phyloP scores from a whole-genome alignment of 2,888 invertebrate species.

The Tolmerus cingulatus region DNA sequence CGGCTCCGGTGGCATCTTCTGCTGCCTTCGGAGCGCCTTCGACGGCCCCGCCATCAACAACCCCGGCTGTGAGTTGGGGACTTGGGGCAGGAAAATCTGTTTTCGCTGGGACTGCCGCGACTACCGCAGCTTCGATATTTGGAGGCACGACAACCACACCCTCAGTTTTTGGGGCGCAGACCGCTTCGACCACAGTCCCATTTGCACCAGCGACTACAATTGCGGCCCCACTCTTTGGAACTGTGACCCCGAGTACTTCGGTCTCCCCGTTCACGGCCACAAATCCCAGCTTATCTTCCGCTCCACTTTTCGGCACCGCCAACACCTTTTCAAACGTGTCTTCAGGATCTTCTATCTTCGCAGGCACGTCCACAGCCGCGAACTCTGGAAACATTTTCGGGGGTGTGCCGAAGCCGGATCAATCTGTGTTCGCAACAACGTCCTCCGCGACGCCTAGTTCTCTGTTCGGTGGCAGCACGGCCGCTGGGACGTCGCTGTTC shows the following conservation, averaged over 20 bases:
- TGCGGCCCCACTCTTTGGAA: background rate
- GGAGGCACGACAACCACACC: background rate
- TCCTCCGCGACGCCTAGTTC: constrained; percentile 18
- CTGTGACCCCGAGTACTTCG: constrained; percentile 41
- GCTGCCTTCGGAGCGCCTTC: background rate
- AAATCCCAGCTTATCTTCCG: background rate
- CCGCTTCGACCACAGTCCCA: background rate
- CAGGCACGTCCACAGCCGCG: background rate
- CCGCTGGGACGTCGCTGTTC: background rate
- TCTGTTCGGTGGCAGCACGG: background rate
- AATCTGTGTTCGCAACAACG: constrained; percentile 54
- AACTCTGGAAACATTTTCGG: constrained; percentile 54
- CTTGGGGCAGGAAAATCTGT: background rate
- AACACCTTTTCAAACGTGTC: constrained; percentile 1
- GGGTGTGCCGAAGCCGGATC: constrained; percentile 58
- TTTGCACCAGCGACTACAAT: background rate
- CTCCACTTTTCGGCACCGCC: background rate
- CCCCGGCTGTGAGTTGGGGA: background rate
- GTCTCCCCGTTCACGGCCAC: constrained; percentile 28
- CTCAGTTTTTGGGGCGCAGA: constrained; percentile 36
- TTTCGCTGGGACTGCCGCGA: background rate
- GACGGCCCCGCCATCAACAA: background rate
- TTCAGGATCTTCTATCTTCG: constrained; percentile 44
- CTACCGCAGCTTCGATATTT: background rate
- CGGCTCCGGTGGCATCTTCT: background rate